A percentile compares a stretch with the other conserved stretches of the same genome.
Evolutionary conservation across 2,113 vertebrate genomes (phyloP).

Genomic region (Cromileptes altivelis): DNA sequence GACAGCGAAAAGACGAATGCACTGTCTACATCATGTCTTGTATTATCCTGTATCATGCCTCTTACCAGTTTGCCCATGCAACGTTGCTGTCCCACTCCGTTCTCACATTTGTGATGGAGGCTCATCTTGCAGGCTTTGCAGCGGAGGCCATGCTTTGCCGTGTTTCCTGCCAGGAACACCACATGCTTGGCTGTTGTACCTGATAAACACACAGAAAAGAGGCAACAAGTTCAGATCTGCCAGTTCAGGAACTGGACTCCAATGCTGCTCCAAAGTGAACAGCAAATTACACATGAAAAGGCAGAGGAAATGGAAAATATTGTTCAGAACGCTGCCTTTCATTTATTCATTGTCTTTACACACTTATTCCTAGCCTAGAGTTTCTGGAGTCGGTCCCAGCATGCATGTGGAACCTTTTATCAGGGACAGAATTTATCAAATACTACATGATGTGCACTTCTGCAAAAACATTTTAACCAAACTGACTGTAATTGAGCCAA

Average conservation of each 20-base stretch:
- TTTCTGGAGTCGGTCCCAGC: constrained; percentile 43
- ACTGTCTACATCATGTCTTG: not conserved
- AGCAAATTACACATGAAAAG: constrained; percentile 7
- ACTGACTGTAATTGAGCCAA: not conserved
- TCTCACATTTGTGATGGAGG: constrained; percentile 96
- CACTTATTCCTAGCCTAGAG: constrained; percentile 28
- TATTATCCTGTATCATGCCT: not conserved
- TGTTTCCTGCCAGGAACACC: constrained; percentile 87
- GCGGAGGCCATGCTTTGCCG: constrained; percentile 94
- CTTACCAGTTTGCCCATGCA: constrained; percentile 99
- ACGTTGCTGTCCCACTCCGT: constrained; percentile 90
- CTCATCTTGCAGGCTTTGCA: constrained; percentile 99
- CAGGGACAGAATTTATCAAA: constrained; percentile 35
- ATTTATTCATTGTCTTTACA: constrained; percentile 30
- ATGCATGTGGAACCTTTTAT: constrained; percentile 43
- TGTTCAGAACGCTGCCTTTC: not conserved
- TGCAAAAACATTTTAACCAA: constrained; percentile 17
- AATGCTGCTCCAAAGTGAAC: not conserved
- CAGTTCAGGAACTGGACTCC: not conserved
- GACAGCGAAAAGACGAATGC: not conserved
- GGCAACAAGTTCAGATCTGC: constrained; percentile 30
- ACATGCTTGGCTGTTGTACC: constrained; percentile 91
- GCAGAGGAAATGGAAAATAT: constrained; percentile 32
- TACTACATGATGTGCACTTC: constrained; percentile 16
- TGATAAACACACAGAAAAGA: constrained; percentile 61